Conservation (phyloP, 2,113 vertebrate genomes). For the Rousettus leschenaultii region DNA sequence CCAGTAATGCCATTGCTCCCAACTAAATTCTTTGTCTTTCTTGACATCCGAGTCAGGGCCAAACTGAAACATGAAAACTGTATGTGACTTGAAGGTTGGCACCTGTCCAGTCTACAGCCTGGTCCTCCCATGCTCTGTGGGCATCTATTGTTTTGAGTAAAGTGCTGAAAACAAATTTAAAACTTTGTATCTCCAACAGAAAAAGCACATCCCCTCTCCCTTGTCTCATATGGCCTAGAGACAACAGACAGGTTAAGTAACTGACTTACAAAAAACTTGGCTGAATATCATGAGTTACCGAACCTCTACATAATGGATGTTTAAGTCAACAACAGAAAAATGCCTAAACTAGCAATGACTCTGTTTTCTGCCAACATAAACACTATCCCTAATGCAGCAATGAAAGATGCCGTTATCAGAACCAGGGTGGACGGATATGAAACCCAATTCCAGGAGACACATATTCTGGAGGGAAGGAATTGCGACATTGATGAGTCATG, state of each 20-base stretch:
- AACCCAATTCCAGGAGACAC: neutral
- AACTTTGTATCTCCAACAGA: neutral
- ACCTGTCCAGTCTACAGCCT: neutral
- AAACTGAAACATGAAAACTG: neutral
- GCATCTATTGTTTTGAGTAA: conserved; percentile 30
- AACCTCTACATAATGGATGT: conserved; percentile 46
- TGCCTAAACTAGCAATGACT: conserved; percentile 54
- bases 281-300: conserved; percentile 10
- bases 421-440: neutral
- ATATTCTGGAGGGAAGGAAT: neutral
- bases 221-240: conserved; percentile 52
- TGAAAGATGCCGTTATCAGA: conserved; percentile 33
- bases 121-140: conserved; percentile 2
- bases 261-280: neutral
- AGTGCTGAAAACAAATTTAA: neutral
- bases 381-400: neutral
- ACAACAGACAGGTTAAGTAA: conserved; percentile 55
- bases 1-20: neutral
- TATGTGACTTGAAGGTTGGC: neutral
- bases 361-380: conserved; percentile 70
- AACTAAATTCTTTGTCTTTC: neutral
- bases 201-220: neutral
- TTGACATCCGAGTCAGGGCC: neutral
- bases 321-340: conserved; percentile 59
- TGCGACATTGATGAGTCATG: neutral